Percentiles rank a stretch among this genome's conserved stretches.
phyloP scores from a whole-genome alignment of 2,113 vertebrate species.

The Elgaria multicarinata region DNA sequence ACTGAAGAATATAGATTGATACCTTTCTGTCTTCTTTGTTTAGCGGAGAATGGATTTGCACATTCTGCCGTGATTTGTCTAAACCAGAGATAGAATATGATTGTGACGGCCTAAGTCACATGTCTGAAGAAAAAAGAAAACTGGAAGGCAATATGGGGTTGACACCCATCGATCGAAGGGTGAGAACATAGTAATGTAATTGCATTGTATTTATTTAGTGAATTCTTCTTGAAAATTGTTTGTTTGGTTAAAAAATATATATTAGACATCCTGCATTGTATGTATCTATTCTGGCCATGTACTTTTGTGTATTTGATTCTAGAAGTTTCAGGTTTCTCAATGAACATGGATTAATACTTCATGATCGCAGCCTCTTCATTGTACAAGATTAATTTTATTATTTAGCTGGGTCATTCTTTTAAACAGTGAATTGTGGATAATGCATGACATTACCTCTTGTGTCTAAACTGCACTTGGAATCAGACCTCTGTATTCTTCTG shows the following conservation, averaged over 20 bases:
- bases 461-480: background rate
- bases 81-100: constrained; percentile 86
- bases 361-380: background rate
- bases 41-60: constrained; percentile 87
- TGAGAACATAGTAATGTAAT: constrained; percentile 56
- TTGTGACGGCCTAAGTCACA: constrained; percentile 75
- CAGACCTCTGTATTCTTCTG: background rate
- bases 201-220: background rate
- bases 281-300: background rate
- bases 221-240: too few species aligned
- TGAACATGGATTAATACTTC: background rate
- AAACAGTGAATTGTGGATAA: background rate
- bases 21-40: background rate
- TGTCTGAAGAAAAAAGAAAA: constrained; percentile 80
- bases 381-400: background rate
- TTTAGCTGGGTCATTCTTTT: background rate
- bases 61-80: constrained; percentile 82
- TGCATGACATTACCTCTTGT: background rate
- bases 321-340: background rate
- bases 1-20: background rate
- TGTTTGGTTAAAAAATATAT: background rate
- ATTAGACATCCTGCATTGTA: background rate
- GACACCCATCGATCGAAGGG: constrained; percentile 80
- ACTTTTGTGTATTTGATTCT: background rate
- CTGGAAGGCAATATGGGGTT: constrained; percentile 68